Base-by-base conservation (phyloP, 2,888 invertebrate species). In the Dendrolimus houi region DNA sequence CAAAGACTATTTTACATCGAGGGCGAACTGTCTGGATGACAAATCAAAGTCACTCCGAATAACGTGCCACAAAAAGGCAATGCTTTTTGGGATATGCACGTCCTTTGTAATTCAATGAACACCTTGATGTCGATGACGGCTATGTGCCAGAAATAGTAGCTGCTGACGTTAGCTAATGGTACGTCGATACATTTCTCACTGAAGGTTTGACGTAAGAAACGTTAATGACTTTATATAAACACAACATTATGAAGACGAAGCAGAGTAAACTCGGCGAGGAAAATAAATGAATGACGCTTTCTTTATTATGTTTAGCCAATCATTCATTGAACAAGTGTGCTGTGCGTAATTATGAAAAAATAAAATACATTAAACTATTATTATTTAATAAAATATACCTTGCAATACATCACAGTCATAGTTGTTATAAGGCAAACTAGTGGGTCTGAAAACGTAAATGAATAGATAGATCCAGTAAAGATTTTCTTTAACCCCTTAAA, bases 151-250 rank as follows among this genome's bases (percentile, higher is more conserved):
- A 83, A 86, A 86, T 86, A 86, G 78, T 75, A 64, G 60, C 64
- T 64, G 72, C 77, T 81, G 82, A 83, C 83, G 85, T 77, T 76
- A 72, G 71, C 69, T 73, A 69, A 70, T 69, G 62, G 65, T 68
- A 67, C 71, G 72, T 75, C 74, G 72, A 72, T 77, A 78, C 71
- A 74, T 71, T 75, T 75, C 72, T 72, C 71, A 66, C 62, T 66
- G 71, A 72, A 73, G 67, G 70, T 79, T 84, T 85, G 83, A 86
- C 85, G 85, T 71, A 85, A 78, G 75, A 74, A 75, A 79, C 75
- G 73, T 75, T 81, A 81, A 83, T 79, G 79, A 79, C 73, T 80
- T 69, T 74, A 75, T 69, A 77, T 72, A 77, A 74, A 77, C 72
- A 71, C 59, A 54, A 59, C 59, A 62, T 65, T 65, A 68, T 65